Evolutionary conservation across 1,140 invertebrate genomes (phyloP), one percentile per base, ranked within the genome.

Genomic region (Dolichoris vasculosae): DNA sequence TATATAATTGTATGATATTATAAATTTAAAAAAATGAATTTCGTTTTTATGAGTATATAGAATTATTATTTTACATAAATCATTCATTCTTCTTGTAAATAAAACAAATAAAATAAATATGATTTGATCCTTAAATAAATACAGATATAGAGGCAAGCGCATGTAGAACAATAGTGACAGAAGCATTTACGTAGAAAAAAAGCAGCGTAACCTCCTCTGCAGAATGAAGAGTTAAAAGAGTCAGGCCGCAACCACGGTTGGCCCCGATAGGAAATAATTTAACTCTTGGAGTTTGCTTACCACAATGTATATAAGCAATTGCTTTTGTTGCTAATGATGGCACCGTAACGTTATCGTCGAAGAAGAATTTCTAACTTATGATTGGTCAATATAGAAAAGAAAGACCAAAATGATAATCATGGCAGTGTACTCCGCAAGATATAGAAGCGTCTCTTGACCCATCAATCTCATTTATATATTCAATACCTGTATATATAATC

Each of bases 181-280:
- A 76, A 26, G 23, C 11, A 48, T 76, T 48, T 9, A 17, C n/a
- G 30, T 2, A 51, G n/a, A n/a, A 11, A 55, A 59, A 64, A 26
- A 79, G 23, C n/a, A 6, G 55, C n/a, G 73, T 20, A n/a, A 20
- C 15, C 13, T 38, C 51, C 51, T 63, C 32, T 43, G 35, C 38
- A 30, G 40, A 46, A n/a, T 67, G 55, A 43, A 71, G 46, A 82
- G 30, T 71, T 64, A 48, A 13, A 67, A 32, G 32, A 67, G 64
- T 13, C 2, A 35, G 64, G 32, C 64, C 64, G 23, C 11, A 35
- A 32, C 30, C 38, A 43, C 43, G 26, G 26, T 30, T 76, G 23
- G 82, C 26, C 35, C 40, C 71, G 55, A 77, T 84, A 84, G 73
- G 82, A 84, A 84, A 84, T 77, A 84, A 84, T 84, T 77, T 84